Evolutionary conservation across 1,140 invertebrate species (phyloP), one percentile per base, ranked within the genome.

Genomic region (Drosophila persimilis): DNA sequence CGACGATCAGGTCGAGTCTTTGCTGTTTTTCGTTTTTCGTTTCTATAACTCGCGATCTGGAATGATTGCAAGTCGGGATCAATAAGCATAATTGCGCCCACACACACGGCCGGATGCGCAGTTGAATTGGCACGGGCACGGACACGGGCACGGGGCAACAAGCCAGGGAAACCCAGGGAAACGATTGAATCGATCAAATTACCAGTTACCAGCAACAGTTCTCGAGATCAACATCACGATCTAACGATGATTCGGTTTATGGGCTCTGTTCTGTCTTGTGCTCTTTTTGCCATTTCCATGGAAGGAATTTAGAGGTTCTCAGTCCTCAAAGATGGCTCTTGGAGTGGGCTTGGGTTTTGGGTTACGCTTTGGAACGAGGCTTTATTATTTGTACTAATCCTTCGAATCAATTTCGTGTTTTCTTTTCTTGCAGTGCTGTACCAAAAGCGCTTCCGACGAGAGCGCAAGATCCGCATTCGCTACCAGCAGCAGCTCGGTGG

Each of bases 401-500:
- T 9, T 29, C 9, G 9, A 31, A 4, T 15, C 0, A 9, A 8
- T 4, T 17, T 20, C n/a, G 5, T 39, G 8, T 8, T 7, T 7
- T 8, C 2, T 9, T 11, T 29, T 2, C 89, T 95, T 93, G 6
- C 94, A 97, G 97, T 96, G 60, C 92, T 96, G 70, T 96, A 97
- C 91, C 96, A 97, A 90, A 97, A 97, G 88, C 94, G 97, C 41
- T 93, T 97, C 90, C 95, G 96, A 92, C 96, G 96, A 83, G 97
- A 98, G 91, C 94, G 95, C 73, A 95, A 96, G 90, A 94, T 95
- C 26, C 94, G 97, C 73, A 94, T 95, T 80, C 94, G 95, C 67
- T 93, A 97, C 26, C 96, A 97, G 85, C 96, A 97, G 67, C 96
- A 97, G 77, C 91, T 98, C 58, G 96, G 97, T 58, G 94, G 66